Conservation (phyloP, 2,888 invertebrate genomes). For the Drosophila dives region DNA sequence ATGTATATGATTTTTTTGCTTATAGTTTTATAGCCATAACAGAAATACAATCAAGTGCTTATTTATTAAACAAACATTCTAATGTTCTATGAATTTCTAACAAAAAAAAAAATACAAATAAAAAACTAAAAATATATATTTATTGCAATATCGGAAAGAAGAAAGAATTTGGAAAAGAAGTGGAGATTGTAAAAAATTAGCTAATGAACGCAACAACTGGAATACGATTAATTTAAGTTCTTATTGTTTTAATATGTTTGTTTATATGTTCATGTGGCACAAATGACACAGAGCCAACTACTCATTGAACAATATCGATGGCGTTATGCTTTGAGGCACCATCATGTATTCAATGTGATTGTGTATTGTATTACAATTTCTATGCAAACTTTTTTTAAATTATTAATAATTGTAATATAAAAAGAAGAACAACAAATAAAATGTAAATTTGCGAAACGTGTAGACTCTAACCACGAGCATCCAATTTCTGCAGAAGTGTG, state of each 20-base stretch:
- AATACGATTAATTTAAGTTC: slow-evolving; percentile 31
- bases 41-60: slow-evolving; percentile 48
- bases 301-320: slow-evolving; percentile 22
- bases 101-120: slow-evolving; percentile 14
- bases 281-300: slow-evolving; percentile 9
- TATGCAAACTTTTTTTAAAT: slow-evolving; percentile 36
- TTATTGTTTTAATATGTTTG: slow-evolving; percentile 34
- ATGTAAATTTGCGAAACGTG: slow-evolving; percentile 4
- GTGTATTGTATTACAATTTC: slow-evolving; percentile 42
- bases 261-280: slow-evolving; percentile 12
- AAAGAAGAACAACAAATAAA: slow-evolving; percentile 15
- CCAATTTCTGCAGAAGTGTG: slow-evolving; percentile 80
- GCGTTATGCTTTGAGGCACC: slow-evolving; percentile 32
- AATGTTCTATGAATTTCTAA: slow-evolving; percentile 36
- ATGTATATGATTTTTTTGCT: slow-evolving; percentile 70
- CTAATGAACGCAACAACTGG: slow-evolving; percentile 27
- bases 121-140: slow-evolving; percentile 25
- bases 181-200: slow-evolving; percentile 6
- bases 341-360: slow-evolving; percentile 38
- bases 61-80: slow-evolving; percentile 54
- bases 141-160: slow-evolving; percentile 40
- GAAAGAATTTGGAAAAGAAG: not conserved
- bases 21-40: slow-evolving; percentile 56
- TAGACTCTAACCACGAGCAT: slow-evolving; percentile 52
- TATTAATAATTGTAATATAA: slow-evolving; percentile 40